Base-by-base conservation (phyloP, 1,140 invertebrate species). In the Drosophila prosaltans region DNA sequence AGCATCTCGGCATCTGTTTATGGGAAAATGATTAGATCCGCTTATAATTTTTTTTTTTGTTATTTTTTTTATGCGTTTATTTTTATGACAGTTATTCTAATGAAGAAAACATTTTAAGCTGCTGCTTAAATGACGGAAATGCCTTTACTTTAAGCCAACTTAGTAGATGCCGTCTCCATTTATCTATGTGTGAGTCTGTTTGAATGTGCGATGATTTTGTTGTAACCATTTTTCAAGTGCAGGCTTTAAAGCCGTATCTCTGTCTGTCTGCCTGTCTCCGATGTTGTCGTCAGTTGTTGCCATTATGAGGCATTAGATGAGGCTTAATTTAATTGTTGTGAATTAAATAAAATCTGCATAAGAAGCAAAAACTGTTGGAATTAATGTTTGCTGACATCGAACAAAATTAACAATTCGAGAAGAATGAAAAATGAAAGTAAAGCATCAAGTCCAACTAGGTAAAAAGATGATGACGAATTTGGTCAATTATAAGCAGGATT, bases 1-100 rank as follows among this genome's bases (percentile, higher is more conserved):
- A 78, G 32, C 57, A 59, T 24, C 57, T 78, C 75, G 76, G 66
- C 68, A 71, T 41, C 78, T 72, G 66, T 88, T 88, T 89, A 84
- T 89, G 84, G 84, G 84, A 88, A 88, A 90, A 88, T 89, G 84
- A 88, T 88, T 88, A 89, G 84, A 88, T 88, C 84, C 84, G 84
- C 84, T 88, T 88, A 88, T 41, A 78, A 40, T 60, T 69, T 76
- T 82, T 72, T 68, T 69, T 76, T 82, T 72, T 68, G 59, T 66
- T 58, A 48, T 75, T 72, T 75, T 88, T 88, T 88, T 88, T 88
- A 88, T 88, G 84, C 84, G 80, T 89, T 89, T 83, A 88, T 89
- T 88, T 88, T 88, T 88, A 88, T 88, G 84, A 84, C 84, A 89
- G 81, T 89, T 88, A 88, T 88, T 88, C 84, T 88, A 88, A 88